Evolutionary conservation across 1,140 invertebrate species (phyloP).

Genomic region (Drosophila miranda): DNA sequence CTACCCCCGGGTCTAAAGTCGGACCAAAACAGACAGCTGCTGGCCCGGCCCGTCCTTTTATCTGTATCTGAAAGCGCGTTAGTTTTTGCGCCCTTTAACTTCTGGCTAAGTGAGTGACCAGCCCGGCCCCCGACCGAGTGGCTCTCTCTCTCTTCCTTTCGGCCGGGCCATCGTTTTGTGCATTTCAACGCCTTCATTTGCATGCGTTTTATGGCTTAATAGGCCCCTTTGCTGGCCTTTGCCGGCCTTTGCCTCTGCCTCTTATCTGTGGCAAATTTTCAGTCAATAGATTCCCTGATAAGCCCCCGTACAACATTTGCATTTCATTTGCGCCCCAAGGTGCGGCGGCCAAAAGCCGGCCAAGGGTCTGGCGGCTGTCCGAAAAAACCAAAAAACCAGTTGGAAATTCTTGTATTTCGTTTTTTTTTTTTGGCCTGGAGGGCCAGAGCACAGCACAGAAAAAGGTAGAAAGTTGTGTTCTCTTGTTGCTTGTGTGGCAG

Average conservation of each 20-base stretch:
- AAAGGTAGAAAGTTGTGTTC: slow-evolving; percentile 57
- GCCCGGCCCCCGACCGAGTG: slow-evolving; percentile 1
- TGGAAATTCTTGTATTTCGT: slow-evolving; percentile 30
- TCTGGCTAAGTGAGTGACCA: slow-evolving; percentile 33
- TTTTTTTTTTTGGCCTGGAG: slow-evolving; percentile 8
- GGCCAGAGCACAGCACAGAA: background rate
- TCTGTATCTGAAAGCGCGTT: slow-evolving; percentile 67
- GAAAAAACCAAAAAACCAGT: slow-evolving; percentile 24
- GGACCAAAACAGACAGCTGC: slow-evolving; percentile 38
- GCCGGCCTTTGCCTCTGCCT: slow-evolving; percentile 4
- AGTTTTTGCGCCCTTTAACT: slow-evolving; percentile 77
- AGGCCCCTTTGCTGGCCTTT: background rate
- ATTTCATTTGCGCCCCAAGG: slow-evolving; percentile 65
- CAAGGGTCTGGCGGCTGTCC: slow-evolving; percentile 13
- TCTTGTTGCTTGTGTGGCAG: slow-evolving; percentile 17
- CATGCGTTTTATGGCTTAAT: slow-evolving; percentile 82
- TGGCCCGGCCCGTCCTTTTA: slow-evolving; percentile 20
- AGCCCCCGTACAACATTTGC: slow-evolving; percentile 56
- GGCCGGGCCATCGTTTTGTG: slow-evolving; percentile 41
- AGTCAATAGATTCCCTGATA: slow-evolving; percentile 70
- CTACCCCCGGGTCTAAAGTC: slow-evolving; percentile 21
- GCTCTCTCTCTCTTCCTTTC: background rate
- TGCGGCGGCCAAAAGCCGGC: slow-evolving; percentile 3
- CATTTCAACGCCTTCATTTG: slow-evolving; percentile 82
- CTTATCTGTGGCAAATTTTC: slow-evolving; percentile 68